Percentiles rank a stretch among this genome's conserved stretches.
Conservation (phyloP, 2,797 vertebrate genomes). For the Mareca strepera region DNA sequence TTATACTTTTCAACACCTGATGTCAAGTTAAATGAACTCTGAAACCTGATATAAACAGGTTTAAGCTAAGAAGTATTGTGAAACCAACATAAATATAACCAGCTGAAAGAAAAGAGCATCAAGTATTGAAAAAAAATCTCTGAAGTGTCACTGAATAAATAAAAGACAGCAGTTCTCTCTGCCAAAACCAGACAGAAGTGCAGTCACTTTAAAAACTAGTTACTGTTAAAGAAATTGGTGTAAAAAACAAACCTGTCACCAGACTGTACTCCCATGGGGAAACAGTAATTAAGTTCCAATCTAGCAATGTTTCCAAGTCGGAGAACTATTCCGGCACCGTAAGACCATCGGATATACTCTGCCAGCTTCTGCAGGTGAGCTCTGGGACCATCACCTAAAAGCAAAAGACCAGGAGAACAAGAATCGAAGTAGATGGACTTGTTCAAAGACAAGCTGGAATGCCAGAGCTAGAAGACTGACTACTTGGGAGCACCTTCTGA, state of each 20-base stretch:
- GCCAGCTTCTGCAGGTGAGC: slow-evolving; percentile 91
- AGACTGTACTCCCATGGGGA: slow-evolving; percentile 95
- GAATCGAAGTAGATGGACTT: neutral
- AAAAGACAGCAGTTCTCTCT: neutral
- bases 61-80: neutral
- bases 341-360: slow-evolving; percentile 95
- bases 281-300: slow-evolving; percentile 96
- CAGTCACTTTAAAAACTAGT: neutral
- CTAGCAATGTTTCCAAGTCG: slow-evolving; percentile 95
- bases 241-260: slow-evolving; percentile 88
- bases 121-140: neutral
- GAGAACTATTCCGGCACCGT: slow-evolving; percentile 90
- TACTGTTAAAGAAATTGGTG: neutral
- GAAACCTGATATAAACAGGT: neutral
- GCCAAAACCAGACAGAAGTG: neutral
- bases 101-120: neutral
- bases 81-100: neutral
- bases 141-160: neutral
- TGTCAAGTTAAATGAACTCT: neutral
- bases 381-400: slow-evolving; percentile 91
- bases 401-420: neutral
- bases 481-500: neutral
- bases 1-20: neutral
- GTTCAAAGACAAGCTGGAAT: neutral
- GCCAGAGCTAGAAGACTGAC: neutral